Evolutionary conservation across 1,140 invertebrate species (phyloP).

Genomic region (Drosophila kepulauana): DNA sequence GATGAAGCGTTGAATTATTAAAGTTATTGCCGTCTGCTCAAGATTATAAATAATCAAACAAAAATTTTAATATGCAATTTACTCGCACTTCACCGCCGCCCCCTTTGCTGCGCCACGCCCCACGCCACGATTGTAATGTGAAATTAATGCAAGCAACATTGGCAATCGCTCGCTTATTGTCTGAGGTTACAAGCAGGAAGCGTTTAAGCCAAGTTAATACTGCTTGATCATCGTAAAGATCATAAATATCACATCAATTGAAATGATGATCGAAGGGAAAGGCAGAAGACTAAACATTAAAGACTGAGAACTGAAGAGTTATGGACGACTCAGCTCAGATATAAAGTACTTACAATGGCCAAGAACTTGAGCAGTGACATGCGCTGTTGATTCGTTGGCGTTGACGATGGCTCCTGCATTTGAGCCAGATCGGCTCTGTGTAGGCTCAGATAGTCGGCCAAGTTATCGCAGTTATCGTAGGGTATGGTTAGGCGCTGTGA

Average conservation of each 20-base stretch:
- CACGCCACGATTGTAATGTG: slow-evolving; percentile 44
- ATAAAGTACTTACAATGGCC: slow-evolving; percentile 87
- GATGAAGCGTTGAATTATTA: slow-evolving; percentile 6
- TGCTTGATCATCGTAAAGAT: slow-evolving; percentile 34
- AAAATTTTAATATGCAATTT: slow-evolving; percentile 58
- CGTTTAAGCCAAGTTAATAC: slow-evolving; percentile 41
- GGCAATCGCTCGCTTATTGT: slow-evolving; percentile 65
- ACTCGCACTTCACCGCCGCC: background rate
- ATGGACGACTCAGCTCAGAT: background rate
- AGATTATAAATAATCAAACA: slow-evolving; percentile 72
- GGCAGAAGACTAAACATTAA: background rate
- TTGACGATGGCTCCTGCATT: slow-evolving; percentile 46
- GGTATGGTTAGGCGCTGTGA: slow-evolving; percentile 62
- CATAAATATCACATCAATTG: slow-evolving; percentile 17
- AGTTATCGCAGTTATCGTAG: slow-evolving; percentile 74
- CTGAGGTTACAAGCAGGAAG: slow-evolving; percentile 71
- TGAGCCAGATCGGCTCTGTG: slow-evolving; percentile 67
- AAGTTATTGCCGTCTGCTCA: slow-evolving; percentile 32
- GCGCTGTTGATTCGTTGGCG: slow-evolving; percentile 63
- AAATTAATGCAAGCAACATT: slow-evolving; percentile 72
- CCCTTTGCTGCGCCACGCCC: background rate
- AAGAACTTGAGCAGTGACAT: slow-evolving; percentile 88
- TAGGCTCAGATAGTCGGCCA: slow-evolving; percentile 76
- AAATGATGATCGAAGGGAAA: slow-evolving; percentile 1
- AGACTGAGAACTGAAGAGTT: slow-evolving; percentile 3